Evolutionary conservation across 2,797 vertebrate species (phyloP).

Genomic region (Crypturellus tataupa): DNA sequence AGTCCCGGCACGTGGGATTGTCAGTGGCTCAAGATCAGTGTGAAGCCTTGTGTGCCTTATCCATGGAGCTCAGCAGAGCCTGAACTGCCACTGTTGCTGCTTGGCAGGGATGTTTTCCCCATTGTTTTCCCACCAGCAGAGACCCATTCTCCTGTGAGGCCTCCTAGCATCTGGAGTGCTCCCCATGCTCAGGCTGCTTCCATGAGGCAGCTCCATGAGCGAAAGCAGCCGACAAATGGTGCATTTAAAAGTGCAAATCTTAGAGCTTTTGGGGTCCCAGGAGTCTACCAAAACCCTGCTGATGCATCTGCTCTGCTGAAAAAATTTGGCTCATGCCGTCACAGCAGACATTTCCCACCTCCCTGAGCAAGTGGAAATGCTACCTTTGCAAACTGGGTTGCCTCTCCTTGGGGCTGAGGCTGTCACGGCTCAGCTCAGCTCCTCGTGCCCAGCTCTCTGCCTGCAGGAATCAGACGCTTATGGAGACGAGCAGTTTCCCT

Average conservation of each 20-base stretch:
- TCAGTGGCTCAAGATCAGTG: not conserved
- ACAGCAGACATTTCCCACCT: not conserved
- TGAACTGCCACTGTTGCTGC: not conserved
- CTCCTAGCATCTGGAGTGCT: fast-evolving
- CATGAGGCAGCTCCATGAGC: not conserved
- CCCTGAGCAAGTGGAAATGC: not conserved
- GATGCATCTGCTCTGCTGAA: not conserved
- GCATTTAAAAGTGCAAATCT: not conserved
- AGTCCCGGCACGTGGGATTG: not conserved
- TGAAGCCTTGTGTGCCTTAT: not conserved
- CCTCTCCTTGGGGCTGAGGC: not conserved
- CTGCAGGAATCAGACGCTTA: no score
- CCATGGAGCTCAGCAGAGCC: not conserved
- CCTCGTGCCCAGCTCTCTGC: fast-evolving
- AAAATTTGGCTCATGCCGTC: not conserved
- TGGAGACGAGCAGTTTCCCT: no score
- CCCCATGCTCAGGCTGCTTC: not conserved
- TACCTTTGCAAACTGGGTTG: not conserved
- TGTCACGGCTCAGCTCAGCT: not conserved
- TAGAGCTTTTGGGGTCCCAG: fast-evolving
- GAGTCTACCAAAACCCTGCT: not conserved
- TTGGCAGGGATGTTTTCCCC: fast-evolving
- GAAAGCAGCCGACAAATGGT: not conserved
- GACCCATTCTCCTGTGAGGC: not conserved
- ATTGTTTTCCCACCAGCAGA: fast-evolving